Conservation (phyloP, 2,888 invertebrate genomes). For the Agrochola circellaris region DNA sequence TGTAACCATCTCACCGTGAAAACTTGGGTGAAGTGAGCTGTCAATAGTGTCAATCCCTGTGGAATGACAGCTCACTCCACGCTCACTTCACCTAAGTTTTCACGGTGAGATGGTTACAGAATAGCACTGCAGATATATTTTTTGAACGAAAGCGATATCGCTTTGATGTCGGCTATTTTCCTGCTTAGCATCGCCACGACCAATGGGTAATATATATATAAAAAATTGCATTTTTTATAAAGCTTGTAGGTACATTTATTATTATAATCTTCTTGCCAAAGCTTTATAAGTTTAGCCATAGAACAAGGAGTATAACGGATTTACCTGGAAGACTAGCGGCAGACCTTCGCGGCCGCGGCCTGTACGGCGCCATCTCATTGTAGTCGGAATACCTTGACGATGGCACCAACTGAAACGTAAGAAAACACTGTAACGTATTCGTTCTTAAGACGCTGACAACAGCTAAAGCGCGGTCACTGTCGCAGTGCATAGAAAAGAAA, state of each 20-base stretch:
- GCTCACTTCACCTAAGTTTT: too few species aligned
- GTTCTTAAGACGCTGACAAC: not conserved
- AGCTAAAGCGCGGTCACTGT: too few species aligned
- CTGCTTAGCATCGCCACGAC: not conserved
- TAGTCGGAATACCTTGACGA: constrained; percentile 88
- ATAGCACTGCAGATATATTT: too few species aligned
- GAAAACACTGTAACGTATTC: too few species aligned
- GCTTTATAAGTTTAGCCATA: not conserved
- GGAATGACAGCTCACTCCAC: too few species aligned
- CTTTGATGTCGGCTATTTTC: not conserved
- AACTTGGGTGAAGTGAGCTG: too few species aligned
- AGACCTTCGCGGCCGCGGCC: constrained; percentile 86
- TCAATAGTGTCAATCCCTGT: too few species aligned
- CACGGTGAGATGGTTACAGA: too few species aligned
- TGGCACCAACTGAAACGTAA: constrained; percentile 77
- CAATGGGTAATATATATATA: not conserved
- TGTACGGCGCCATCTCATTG: constrained; percentile 88
- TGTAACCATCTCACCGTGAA: too few species aligned
- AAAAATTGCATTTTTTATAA: constrained; percentile 2
- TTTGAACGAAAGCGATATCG: too few species aligned
- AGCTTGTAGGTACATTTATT: not conserved
- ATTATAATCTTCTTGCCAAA: constrained; percentile 5
- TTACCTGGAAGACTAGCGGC: constrained; percentile 89
- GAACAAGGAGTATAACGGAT: not conserved
- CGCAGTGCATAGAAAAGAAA: too few species aligned